Percentiles rank a stretch among this genome's conserved stretches.
Evolutionary conservation across 1,140 invertebrate species (phyloP).

Genomic region (Drosophila murphyi): DNA sequence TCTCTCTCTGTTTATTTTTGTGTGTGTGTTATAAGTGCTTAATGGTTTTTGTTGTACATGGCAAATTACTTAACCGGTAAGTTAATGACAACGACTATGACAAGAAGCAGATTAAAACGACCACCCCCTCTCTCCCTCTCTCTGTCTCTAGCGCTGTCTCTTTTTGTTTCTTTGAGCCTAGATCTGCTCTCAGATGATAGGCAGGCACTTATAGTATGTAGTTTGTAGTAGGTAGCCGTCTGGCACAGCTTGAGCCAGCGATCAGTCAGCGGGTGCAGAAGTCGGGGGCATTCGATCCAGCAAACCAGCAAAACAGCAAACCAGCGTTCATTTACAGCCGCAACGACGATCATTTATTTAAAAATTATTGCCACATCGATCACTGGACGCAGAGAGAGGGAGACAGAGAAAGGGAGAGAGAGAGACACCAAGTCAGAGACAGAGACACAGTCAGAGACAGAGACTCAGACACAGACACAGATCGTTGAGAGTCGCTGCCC

Average conservation of each 20-base stretch:
- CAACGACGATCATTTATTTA: slow-evolving; percentile 78
- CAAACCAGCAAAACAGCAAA: slow-evolving; percentile 41
- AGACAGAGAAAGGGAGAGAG: slow-evolving; percentile 9
- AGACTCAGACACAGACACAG: slow-evolving; percentile 1
- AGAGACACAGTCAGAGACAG: slow-evolving; percentile 12
- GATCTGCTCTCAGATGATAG: not conserved
- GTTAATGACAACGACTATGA: slow-evolving; percentile 75
- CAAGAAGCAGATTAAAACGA: slow-evolving; percentile 42
- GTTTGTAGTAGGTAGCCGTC: slow-evolving; percentile 41
- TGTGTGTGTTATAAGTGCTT: slow-evolving; percentile 34
- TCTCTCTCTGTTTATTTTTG: not conserved
- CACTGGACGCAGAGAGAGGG: slow-evolving; percentile 53
- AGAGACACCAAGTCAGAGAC: slow-evolving; percentile 9
- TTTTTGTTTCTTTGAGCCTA: not conserved
- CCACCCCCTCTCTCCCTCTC: too few species aligned
- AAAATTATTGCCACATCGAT: slow-evolving; percentile 84
- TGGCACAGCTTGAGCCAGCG: slow-evolving; percentile 23
- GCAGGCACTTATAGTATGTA: slow-evolving; percentile 22
- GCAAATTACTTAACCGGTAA: slow-evolving; percentile 76
- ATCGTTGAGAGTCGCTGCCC: slow-evolving; percentile 18
- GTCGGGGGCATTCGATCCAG: not conserved
- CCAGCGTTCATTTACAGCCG: slow-evolving; percentile 71
- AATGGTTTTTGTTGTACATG: slow-evolving; percentile 70
- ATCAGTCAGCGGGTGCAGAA: not conserved
- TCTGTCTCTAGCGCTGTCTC: too few species aligned